These are phyloP conservation scores for Aradophagus sp. DNA, from an alignment of 1,140 invertebrate species.

Conservation along the genomic window DNA sequence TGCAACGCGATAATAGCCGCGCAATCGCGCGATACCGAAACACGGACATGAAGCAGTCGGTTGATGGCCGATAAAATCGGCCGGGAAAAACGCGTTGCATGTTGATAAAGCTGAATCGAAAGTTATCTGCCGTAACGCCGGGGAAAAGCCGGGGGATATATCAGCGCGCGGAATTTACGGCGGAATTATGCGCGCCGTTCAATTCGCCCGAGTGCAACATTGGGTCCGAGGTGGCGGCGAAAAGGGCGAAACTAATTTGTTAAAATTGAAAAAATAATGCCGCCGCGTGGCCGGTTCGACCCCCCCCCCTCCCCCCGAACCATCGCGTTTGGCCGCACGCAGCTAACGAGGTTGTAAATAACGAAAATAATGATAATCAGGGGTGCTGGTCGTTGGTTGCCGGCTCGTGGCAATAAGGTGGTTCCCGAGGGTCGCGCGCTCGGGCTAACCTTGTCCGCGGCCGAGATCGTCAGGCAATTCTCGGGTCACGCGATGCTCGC, in stretches of 20 bases:
- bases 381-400: conserved; percentile 32
- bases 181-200: conserved; percentile 27
- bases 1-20: background rate
- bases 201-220: conserved; percentile 28
- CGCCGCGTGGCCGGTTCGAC: conserved; percentile 1
- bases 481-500: conserved; percentile 60
- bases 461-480: conserved; percentile 59
- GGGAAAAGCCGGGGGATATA: conserved; percentile 5
- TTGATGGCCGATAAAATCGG: conserved; percentile 35
- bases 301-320: background rate
- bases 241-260: conserved; percentile 32
- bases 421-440: conserved; percentile 53
- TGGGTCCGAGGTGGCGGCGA: background rate
- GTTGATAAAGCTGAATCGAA: conserved; percentile 34
- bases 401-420: conserved; percentile 39
- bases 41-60: conserved; percentile 23
- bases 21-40: background rate
- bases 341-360: conserved; percentile 53
- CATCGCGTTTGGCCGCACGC: background rate
- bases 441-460: conserved; percentile 53
- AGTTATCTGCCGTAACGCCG: conserved; percentile 19
- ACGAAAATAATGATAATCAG: conserved; percentile 58
- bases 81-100: conserved; percentile 30
- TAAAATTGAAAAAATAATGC: conserved; percentile 31
- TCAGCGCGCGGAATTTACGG: conserved; percentile 17